Base-by-base conservation (phyloP, 2,888 invertebrate species). In the Lottia scabra region DNA sequence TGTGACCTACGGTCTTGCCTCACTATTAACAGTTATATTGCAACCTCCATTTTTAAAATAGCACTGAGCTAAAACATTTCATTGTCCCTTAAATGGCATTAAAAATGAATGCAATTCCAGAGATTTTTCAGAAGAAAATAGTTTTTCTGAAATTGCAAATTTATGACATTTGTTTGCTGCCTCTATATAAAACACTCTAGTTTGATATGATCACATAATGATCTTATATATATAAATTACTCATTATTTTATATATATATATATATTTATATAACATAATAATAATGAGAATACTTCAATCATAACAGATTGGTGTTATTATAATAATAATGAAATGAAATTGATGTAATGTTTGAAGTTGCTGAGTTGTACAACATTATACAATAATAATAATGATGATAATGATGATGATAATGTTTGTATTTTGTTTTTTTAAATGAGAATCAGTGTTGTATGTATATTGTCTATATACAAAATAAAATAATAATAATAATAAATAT, bases 101-200 rank as follows among this genome's bases (percentile, higher is more conserved):
- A 23, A 30, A 30, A 56, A 56, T 56, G 56, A 16, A 56, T 56
- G 56, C 56, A 56, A 56, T 56, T 56, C 56, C 56, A 56, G 56
- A 56, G 19, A 56, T 56, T 30, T 30, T 30, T 6, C 30, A n/a
- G 30, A 30, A 30, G 30, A 30, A 30, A 30, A 30, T 30, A 30
- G 30, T n/a, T 30, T 30, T 56, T 56, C 56, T 56, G 56, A 56
- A 56, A 56, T 23, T 56, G 56, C 56, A 56, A 56, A 19, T 56
- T 56, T 56, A 56, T 56, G 56, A 56, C 56, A 56, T 56, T 56
- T 30, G 30, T 56, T 56, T 56, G 56, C 56, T 56, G 56, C 56
- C 56, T 56, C 56, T 56, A 56, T 56, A 56, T 56, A 56, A 56
- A 56, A 56, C 56, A 56, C 56, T 56, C 56, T 56, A 56, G 56